phyloP scores from a whole-genome alignment of 2,888 invertebrate genomes.

The Lagria hirta region DNA sequence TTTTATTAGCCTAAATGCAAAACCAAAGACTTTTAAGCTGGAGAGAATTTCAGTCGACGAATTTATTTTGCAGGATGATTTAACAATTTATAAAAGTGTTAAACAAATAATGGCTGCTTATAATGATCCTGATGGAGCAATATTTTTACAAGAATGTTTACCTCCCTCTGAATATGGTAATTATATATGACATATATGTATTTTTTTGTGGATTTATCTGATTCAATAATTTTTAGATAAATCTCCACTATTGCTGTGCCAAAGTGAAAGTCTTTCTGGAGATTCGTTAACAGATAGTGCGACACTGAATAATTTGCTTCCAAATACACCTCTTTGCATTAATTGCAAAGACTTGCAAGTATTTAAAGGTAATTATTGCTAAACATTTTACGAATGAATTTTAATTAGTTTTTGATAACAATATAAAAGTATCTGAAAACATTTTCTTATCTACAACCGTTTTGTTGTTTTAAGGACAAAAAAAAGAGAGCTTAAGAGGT shows the following conservation, averaged over 20 bases:
- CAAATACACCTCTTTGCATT: slow-evolving; percentile 64
- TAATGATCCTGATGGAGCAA: slow-evolving; percentile 61
- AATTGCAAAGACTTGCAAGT: slow-evolving; percentile 69
- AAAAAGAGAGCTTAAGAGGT: slow-evolving; percentile 63
- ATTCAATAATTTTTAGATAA: slow-evolving; percentile 58
- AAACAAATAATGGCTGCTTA: slow-evolving; percentile 65
- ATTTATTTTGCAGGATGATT: slow-evolving; percentile 57
- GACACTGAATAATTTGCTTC: slow-evolving; percentile 50
- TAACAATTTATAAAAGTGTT: slow-evolving; percentile 61
- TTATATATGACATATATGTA: slow-evolving; percentile 4
- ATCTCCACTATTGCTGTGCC: slow-evolving; percentile 69
- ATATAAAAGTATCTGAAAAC: too few species aligned
- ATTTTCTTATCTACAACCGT: too few species aligned
- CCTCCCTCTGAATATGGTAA: slow-evolving; percentile 87
- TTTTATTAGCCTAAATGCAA: slow-evolving; percentile 53
- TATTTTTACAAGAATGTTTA: slow-evolving; percentile 73
- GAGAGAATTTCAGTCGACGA: slow-evolving; percentile 63
- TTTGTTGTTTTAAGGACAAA: slow-evolving; percentile 56
- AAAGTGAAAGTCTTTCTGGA: slow-evolving; percentile 59
- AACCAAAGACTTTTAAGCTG: slow-evolving; percentile 70
- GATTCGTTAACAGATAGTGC: slow-evolving; percentile 59
- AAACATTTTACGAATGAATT: not conserved
- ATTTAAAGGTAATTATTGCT: slow-evolving; percentile 63
- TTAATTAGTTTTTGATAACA: too few species aligned
- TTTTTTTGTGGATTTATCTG: slow-evolving; percentile 4